Percentiles rank a stretch among this genome's conserved stretches.
Conservation (phyloP, 1,140 invertebrate species). For the Proales similis region DNA sequence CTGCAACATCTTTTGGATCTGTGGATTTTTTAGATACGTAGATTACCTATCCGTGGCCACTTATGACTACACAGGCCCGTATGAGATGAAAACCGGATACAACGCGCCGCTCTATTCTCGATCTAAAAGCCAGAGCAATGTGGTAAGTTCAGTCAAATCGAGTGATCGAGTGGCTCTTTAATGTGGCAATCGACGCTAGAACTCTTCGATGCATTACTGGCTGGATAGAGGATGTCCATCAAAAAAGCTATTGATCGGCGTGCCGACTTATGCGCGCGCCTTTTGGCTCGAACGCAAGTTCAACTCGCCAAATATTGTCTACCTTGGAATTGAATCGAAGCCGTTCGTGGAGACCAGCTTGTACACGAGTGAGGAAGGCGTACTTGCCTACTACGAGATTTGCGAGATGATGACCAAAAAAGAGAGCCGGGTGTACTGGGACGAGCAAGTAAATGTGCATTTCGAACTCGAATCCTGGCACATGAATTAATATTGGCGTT, state of each 20-base stretch:
- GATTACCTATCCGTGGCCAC: conserved; percentile 77
- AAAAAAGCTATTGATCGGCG: conserved; percentile 86
- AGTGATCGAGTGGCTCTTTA: background rate
- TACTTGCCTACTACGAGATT: conserved; percentile 48
- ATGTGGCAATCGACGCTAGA: conserved; percentile 1
- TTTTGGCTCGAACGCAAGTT: conserved; percentile 14
- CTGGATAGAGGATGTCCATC: conserved; percentile 78
- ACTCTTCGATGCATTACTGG: conserved; percentile 64
- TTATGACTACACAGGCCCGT: conserved; percentile 88
- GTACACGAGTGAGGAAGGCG: conserved; percentile 43
- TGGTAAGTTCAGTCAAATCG: background rate
- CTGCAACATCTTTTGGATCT: conserved; percentile 2
- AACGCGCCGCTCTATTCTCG: conserved; percentile 47
- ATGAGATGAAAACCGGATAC: conserved; percentile 73
- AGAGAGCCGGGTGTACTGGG: conserved; percentile 29
- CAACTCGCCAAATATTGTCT: conserved; percentile 3
- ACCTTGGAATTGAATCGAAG: conserved; percentile 35
- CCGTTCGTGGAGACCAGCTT: conserved; percentile 39
- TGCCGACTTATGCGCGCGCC: conserved; percentile 76
- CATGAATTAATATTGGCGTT: too few species aligned
- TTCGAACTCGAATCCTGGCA: too few species aligned
- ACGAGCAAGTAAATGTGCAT: too few species aligned
- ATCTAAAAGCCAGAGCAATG: conserved; percentile 11
- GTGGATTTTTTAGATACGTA: conserved; percentile 57
- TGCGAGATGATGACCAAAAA: conserved; percentile 43